Conservation (phyloP, 2,888 invertebrate species). For the Eupithecia exiguata region DNA sequence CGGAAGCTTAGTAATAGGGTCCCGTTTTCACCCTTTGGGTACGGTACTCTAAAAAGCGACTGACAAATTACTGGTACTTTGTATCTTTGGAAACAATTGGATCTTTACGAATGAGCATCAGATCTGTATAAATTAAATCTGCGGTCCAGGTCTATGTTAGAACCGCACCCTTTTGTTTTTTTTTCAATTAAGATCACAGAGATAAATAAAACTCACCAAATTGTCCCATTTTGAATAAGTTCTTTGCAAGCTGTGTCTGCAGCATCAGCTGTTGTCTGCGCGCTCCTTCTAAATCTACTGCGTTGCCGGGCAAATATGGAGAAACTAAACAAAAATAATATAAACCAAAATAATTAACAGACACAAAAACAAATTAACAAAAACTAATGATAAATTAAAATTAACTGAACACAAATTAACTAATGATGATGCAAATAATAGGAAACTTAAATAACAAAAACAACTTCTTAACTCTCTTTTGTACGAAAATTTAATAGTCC, state of each 20-base stretch:
- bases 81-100: too few relatives aligned
- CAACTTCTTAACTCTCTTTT: too few relatives aligned
- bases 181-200: too few relatives aligned
- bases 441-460: too few relatives aligned
- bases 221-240: constrained; percentile 80
- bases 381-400: not conserved
- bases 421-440: not conserved
- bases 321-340: constrained; percentile 54
- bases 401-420: not conserved
- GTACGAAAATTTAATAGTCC: too few relatives aligned
- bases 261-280: constrained; percentile 76
- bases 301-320: constrained; percentile 65
- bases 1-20: too few relatives aligned
- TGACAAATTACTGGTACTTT: not conserved
- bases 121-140: too few relatives aligned
- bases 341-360: not conserved
- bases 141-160: too few relatives aligned
- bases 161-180: too few relatives aligned
- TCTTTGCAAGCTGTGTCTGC: constrained; percentile 79
- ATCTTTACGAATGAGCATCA: too few relatives aligned
- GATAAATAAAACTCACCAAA: constrained; percentile 60
- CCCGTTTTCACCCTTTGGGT: too few relatives aligned
- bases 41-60: too few relatives aligned
- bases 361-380: constrained; percentile 1
- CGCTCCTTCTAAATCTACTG: constrained; percentile 72